Evolutionary conservation across 2,888 invertebrate genomes (phyloP), one percentile per base, ranked within the genome.

Genomic region (Nebria salina): DNA sequence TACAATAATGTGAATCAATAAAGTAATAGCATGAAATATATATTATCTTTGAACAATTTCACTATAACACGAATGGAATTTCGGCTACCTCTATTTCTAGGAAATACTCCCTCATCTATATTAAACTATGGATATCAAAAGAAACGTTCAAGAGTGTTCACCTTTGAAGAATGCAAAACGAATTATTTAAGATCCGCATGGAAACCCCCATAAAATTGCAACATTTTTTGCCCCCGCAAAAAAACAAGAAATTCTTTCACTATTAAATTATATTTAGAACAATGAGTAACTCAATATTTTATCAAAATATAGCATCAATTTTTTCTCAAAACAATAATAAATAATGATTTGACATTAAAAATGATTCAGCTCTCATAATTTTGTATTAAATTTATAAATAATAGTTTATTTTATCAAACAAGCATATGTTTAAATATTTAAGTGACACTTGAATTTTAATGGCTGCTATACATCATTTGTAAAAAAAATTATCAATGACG

Each of bases 1-100:
- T 79, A 79, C 74, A 74, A 75, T 79, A 74, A 65, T 65, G 15
- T 75, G n/a, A 74, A 43, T 73, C 15, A 42, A 73, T n/a, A 41
- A 73, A 73, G 54, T 34, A 65, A 20, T 1, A 54, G 65, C 75
- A 75, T 75, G 26, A 34, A 75, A 75, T 15, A 25, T 42, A 20
- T n/a, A 54, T 15, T 73, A 8, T 43, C 43, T 9, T 20, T 1
- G 1, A 20, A 20, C 20, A 20, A 20, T 20, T 54, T 54, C 8
- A 11, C 13, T 54, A 54, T 6, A 34, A 54, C 0, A 54, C 13
- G 54, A 54, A 3, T 34, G 34, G 54, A 54, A 54, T 7, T 54
- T 54, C 0, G 1, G 2, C 54, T 54, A 54, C 11, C 54, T 8
- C 8, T 11, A 54, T 54, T 54, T 54, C 54, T 54, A 13, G 8